Evolutionary conservation across 2,797 vertebrate genomes (phyloP).

Genomic region (Tinamus major): DNA sequence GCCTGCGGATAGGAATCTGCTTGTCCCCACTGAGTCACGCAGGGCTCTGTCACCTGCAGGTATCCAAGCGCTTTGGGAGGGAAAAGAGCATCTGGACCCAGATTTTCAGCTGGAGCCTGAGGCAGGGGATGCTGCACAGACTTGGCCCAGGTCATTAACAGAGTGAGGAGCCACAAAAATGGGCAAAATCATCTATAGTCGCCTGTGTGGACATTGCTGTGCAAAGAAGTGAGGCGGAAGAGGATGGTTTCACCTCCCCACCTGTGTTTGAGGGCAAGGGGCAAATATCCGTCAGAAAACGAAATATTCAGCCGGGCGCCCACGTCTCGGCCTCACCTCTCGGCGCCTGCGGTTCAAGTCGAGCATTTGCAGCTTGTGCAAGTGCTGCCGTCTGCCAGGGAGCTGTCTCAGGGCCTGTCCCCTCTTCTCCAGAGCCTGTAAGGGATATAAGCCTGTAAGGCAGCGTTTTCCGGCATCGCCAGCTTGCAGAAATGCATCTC

Average conservation of each 20-base stretch:
- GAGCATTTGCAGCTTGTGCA: conserved; percentile 82
- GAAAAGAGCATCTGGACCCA: no score
- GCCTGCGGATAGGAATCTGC: no score
- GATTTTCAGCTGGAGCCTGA: neutral
- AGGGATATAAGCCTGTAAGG: neutral
- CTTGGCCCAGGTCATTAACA: neutral
- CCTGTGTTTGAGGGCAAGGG: neutral
- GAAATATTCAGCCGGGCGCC: neutral
- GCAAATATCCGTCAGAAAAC: fast-evolving
- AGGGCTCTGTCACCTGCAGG: no score
- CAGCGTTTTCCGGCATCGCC: fast-evolving
- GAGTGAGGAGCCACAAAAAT: neutral
- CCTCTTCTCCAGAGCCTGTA: conserved; percentile 69
- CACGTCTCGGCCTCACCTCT: conserved; percentile 68
- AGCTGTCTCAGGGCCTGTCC: conserved; percentile 16
- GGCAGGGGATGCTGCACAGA: no score
- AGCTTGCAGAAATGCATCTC: neutral
- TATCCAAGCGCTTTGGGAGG: no score
- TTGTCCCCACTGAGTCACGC: neutral
- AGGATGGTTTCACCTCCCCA: no score
- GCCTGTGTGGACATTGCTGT: no score
- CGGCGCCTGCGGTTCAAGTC: conserved; percentile 71
- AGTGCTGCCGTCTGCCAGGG: conserved; percentile 77
- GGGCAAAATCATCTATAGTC: no score
- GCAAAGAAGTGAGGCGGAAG: no score